Base-by-base conservation (phyloP, 1,140 invertebrate genomes). In the Procambarus virginalis region DNA sequence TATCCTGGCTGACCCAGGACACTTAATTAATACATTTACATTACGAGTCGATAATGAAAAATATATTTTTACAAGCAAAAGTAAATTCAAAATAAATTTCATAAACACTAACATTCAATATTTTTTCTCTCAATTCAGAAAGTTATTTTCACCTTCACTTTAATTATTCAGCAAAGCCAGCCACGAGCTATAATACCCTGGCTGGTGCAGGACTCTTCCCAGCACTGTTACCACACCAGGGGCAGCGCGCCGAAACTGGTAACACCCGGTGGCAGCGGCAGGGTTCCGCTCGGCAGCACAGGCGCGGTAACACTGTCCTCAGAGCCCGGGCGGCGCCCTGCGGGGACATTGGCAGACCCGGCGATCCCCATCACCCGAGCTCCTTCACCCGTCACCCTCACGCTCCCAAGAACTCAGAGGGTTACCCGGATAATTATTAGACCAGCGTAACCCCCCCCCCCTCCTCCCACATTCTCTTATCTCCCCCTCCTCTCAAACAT, bases 231-330 rank as follows among this genome's bases (percentile, higher is more conserved):
- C 68, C 68, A 73, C 20, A 22, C 20, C 68, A 6, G 20, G 20
- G 34, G 68, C 4, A 34, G 68, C 68, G 34, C 68, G 2, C 68
- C 68, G 5, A 73, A 73, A 73, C 14, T 73, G 34, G 2, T 20
- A 8, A 73, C 68, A 6, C 14, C 6, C 8, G 68, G 68, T 34
- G 68, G n/a, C 8, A 73, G 68, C 22, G n/a, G n/a, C 68, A 8
- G n/a, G 22, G 68, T 3, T 73, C 68, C 68, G 22, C 68, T 73
- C 68, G 68, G n/a, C n/a, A 34, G 68, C 68, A 73, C 68, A 73
- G n/a, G 68, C 68, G 68, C 68, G 68, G 68, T 73, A 73, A 73
- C 68, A 73, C 68, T 73, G 68, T 34, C n/a, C 68, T 20, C 20
- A 34, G 14, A 73, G 68, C 22, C n/a, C 68, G n/a, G 68, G n/a